phyloP scores from a whole-genome alignment of 2,113 vertebrate species.

The Dicerorhinus sumatrensis region DNA sequence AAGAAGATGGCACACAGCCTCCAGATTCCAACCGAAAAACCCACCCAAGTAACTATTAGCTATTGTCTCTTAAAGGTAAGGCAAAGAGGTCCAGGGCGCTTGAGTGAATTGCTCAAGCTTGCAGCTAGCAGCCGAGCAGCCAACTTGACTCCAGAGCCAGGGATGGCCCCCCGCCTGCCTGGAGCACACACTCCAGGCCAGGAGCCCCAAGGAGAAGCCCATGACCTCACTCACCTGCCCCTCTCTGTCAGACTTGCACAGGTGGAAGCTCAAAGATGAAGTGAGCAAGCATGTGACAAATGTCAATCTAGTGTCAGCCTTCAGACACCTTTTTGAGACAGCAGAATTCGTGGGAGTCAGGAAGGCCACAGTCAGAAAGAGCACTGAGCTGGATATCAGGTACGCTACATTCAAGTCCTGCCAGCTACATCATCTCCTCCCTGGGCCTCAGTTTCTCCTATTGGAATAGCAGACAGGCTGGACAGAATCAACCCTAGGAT shows the following conservation, averaged over 20 bases:
- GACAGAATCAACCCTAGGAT: background rate
- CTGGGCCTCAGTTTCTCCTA: background rate
- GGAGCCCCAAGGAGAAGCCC: background rate
- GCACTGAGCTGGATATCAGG: no score
- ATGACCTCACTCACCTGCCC: rapidly evolving
- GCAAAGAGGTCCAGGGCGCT: background rate
- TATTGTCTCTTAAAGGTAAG: background rate
- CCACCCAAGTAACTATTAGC: background rate
- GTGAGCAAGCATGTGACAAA: rapidly evolving
- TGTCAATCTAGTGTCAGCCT: background rate
- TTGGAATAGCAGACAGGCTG: rapidly evolving
- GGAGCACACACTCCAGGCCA: rapidly evolving
- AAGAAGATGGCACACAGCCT: rapidly evolving
- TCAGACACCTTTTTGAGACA: background rate
- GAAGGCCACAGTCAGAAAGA: no score
- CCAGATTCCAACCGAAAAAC: background rate
- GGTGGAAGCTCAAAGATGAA: no score
- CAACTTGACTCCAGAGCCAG: background rate
- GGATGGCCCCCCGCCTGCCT: background rate
- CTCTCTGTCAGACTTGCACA: background rate
- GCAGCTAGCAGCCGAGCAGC: background rate
- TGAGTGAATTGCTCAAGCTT: rapidly evolving
- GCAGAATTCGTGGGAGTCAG: background rate
- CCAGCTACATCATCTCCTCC: background rate
- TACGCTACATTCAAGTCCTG: rapidly evolving